Evolutionary conservation across 2,113 vertebrate species (phyloP).

Genomic region (Pseudopipra pipra): DNA sequence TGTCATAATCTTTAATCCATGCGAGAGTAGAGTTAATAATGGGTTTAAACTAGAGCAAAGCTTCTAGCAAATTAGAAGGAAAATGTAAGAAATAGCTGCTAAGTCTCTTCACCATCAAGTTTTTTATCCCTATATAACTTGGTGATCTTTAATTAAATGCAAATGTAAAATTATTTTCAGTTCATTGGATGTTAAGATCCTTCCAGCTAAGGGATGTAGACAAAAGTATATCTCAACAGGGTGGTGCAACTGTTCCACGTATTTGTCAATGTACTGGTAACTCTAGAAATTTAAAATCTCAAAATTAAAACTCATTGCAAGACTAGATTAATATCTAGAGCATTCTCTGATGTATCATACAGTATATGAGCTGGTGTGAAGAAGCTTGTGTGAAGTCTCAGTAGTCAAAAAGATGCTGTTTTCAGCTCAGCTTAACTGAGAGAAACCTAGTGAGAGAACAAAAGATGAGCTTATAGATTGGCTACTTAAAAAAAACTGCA

Average conservation of each 20-base stretch:
- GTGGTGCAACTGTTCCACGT: not conserved
- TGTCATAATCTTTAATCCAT: not conserved
- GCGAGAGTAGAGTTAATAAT: not conserved
- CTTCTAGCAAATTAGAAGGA: not conserved
- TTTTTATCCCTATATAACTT: not conserved
- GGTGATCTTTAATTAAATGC: not conserved
- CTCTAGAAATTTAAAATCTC: not conserved
- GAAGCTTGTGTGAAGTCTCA: not conserved
- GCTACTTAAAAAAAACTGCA: not conserved
- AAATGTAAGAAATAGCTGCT: not conserved
- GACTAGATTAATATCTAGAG: not conserved
- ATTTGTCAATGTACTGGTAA: not conserved
- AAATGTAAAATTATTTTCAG: not conserved
- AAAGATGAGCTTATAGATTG: not conserved
- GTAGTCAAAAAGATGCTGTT: not conserved
- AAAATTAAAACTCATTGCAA: not conserved
- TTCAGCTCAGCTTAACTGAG: not conserved
- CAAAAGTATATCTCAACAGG: not conserved
- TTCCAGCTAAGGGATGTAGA: not conserved
- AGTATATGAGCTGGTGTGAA: not conserved
- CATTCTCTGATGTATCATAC: not conserved
- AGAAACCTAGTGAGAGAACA: not conserved
- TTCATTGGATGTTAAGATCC: not conserved
- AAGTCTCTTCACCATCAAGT: not conserved
- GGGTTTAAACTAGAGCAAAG: not conserved